Conservation (phyloP, 1,140 invertebrate genomes). For the Chymomyza costata region DNA sequence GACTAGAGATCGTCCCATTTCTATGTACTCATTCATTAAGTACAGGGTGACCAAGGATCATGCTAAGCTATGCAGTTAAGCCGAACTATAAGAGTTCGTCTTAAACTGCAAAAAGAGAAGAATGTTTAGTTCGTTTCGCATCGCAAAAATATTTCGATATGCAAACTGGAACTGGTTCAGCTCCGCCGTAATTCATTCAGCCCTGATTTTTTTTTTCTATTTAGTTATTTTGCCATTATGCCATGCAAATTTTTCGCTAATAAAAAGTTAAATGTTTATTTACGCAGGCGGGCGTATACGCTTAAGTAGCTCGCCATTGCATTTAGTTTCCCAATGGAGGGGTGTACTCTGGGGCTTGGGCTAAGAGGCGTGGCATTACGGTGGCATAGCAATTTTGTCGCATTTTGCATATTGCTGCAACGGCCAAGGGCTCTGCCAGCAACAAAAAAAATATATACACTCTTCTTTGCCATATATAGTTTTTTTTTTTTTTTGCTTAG, state of each 20-base stretch:
- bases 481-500: not conserved
- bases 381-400: too few species aligned
- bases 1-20: too few species aligned
- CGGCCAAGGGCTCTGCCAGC: not conserved
- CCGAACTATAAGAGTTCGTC: too few species aligned
- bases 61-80: too few species aligned
- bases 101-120: too few species aligned
- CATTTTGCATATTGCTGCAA: too few species aligned
- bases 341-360: not conserved
- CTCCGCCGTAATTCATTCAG: too few species aligned
- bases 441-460: not conserved
- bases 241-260: conserved; percentile 59
- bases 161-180: not conserved
- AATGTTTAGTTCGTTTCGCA: too few species aligned
- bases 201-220: conserved; percentile 5
- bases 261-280: conserved; percentile 71
- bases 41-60: too few species aligned
- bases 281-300: conserved; percentile 30
- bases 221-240: conserved; percentile 10
- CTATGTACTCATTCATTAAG: too few species aligned
- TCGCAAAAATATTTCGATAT: not conserved
- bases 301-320: not conserved
- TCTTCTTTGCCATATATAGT: not conserved
- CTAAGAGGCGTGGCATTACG: not conserved
- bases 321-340: not conserved